Evolutionary conservation across 2,888 invertebrate species (phyloP), one percentile per base, ranked within the genome.

Genomic region (Camptogramma bilineatum): DNA sequence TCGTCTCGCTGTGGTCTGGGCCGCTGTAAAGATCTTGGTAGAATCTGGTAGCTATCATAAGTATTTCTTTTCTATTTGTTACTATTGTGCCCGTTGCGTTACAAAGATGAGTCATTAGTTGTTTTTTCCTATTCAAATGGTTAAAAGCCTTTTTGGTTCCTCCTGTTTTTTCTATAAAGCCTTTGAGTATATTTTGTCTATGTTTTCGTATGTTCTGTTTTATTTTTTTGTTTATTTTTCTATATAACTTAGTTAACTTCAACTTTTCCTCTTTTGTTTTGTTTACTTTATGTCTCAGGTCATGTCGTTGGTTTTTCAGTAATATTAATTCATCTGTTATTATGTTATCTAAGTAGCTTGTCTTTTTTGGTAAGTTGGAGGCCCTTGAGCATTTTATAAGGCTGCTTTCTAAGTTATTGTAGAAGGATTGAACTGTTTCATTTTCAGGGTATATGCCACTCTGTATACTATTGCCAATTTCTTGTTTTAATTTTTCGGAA

Each of bases 201-300:
- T 50, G 7, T 9, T 19, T 34, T 2, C 17, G 7, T 51, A 51
- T 7, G 16, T 52, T 17, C 18, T 52, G 17, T 16, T 34, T 52
- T 9, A 10, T 52, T 34, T 52, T 31, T 10, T 52, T 52, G 34
- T 52, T 52, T 18, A 52, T 52, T 17, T 0, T 34, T 52, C 52
- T 52, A 18, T 52, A 52, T n/a, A 52, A 5, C 18, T 31, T 52
- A 9, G 34, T 52, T 2, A 52, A 34, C 10, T 52, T 1, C 7
- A 18, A 18, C 34, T 52, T 52, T 10, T 52, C 52, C 18, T 17
- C 13, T 13, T 9, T 31, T 4, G 52, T 52, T 34, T 52, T 52
- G 0, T 31, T 31, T 0, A 9, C 13, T 18, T 34, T 52, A 13
- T 31, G 8, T 18, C 17, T 52, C 0, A 52, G 31, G 9, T 52